Percentiles rank a stretch among this genome's conserved stretches.
phyloP scores from a whole-genome alignment of 2,797 vertebrate species.

The Ispidina lecontei region DNA sequence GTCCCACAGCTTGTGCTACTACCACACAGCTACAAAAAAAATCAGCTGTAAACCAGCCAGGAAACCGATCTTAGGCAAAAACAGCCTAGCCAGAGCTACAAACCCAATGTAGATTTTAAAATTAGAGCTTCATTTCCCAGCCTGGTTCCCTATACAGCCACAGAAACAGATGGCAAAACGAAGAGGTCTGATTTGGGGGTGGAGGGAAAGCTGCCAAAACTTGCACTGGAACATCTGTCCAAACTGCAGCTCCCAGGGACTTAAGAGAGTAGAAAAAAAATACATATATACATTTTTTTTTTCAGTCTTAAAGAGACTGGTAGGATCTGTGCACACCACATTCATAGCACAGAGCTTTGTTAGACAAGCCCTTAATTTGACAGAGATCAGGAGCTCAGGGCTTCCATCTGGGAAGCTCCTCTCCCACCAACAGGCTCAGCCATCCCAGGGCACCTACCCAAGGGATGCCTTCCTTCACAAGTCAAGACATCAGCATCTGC shows the following conservation, averaged over 20 bases:
- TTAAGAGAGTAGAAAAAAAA: not conserved
- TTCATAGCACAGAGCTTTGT: not conserved
- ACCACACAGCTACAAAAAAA: not conserved
- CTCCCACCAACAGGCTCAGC: not conserved
- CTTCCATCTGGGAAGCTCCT: not conserved
- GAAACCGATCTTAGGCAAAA: not conserved
- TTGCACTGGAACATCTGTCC: slow-evolving; percentile 40
- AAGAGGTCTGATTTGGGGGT: slow-evolving; percentile 14
- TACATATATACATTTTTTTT: not conserved
- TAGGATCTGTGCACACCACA: not conserved
- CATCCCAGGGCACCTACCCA: not conserved
- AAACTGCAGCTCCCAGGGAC: not conserved
- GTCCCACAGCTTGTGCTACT: not conserved
- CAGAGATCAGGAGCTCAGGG: not conserved
- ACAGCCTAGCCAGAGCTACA: slow-evolving; percentile 2
- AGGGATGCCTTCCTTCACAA: not conserved
- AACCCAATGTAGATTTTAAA: slow-evolving; percentile 19
- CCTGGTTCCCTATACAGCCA: not conserved
- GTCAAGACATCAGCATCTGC: not conserved
- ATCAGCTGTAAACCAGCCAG: not conserved
- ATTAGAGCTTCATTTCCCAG: slow-evolving; percentile 9
- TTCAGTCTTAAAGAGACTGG: not conserved
- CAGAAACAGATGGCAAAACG: slow-evolving; percentile 45
- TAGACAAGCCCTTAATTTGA: not conserved
- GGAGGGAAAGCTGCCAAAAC: slow-evolving; percentile 18